These are phyloP conservation scores for Balaenoptera acutorostrata DNA, from an alignment of 2,113 vertebrate species.

Conservation along the genomic window DNA sequence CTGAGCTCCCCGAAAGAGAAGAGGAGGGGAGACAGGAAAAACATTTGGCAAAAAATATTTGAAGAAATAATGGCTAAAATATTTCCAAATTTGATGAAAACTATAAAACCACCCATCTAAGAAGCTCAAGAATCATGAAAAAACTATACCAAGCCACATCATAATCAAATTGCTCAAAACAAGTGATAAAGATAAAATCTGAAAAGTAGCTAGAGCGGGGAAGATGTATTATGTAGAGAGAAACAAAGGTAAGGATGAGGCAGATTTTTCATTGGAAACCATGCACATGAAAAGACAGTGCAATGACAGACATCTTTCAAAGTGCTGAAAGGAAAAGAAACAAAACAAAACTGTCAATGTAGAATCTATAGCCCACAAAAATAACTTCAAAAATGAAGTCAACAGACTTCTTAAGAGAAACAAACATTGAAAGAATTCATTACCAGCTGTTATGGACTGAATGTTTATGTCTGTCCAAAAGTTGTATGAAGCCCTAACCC, in stretches of 20 bases:
- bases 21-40: neutral
- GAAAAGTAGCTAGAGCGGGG: neutral
- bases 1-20: neutral
- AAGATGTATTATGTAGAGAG: neutral
- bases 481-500: neutral
- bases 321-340: neutral
- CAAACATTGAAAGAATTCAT: too few relatives aligned
- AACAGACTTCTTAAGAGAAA: neutral
- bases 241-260: neutral
- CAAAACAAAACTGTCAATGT: neutral
- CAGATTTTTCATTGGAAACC: neutral
- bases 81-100: neutral
- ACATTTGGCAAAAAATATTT: neutral
- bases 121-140: neutral
- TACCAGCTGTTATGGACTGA: too few relatives aligned
- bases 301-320: neutral
- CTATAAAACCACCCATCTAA: neutral
- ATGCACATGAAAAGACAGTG: neutral
- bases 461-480: too few relatives aligned
- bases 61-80: neutral
- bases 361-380: neutral
- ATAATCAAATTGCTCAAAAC: neutral
- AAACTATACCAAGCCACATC: neutral
- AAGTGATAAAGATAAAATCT: neutral
- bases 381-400: neutral